Evolutionary conservation across 2,113 vertebrate genomes (phyloP).

Genomic region (Campylorhamphus procurvoides): DNA sequence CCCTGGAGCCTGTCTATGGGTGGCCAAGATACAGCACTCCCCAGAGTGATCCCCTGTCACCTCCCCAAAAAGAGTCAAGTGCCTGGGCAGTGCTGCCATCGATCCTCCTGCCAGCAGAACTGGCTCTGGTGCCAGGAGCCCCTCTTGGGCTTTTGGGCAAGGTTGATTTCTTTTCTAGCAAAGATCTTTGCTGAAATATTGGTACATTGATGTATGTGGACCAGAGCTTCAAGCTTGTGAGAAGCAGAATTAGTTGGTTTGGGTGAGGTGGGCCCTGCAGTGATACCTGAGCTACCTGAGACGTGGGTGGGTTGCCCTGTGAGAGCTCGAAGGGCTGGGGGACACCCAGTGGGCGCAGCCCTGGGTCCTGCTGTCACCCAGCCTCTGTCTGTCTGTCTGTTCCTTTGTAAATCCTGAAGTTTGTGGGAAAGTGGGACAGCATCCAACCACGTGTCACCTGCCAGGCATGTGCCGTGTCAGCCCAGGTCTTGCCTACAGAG

Average conservation of each 20-base stretch:
- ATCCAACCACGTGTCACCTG: not conserved
- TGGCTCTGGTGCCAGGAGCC: not conserved
- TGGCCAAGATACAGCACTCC: accelerated
- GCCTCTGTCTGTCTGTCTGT: accelerated
- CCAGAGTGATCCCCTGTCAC: accelerated
- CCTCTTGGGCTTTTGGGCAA: not conserved
- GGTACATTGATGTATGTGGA: accelerated
- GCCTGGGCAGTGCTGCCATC: not conserved
- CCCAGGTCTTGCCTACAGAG: not conserved
- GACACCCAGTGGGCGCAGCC: not conserved
- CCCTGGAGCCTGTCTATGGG: accelerated
- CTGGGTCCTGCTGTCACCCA: not conserved
- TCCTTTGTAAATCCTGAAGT: not conserved
- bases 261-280: not conserved
- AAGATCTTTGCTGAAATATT: not conserved
- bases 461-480: not conserved
- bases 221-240: not conserved
- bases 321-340: not conserved
- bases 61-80: accelerated
- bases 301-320: accelerated
- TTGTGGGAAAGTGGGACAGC: not conserved
- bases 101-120: not conserved
- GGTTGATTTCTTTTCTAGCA: not conserved
- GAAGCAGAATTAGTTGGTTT: not conserved
- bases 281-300: accelerated